Conservation (phyloP, 2,888 invertebrate species). For the Drosophila barbarae region DNA sequence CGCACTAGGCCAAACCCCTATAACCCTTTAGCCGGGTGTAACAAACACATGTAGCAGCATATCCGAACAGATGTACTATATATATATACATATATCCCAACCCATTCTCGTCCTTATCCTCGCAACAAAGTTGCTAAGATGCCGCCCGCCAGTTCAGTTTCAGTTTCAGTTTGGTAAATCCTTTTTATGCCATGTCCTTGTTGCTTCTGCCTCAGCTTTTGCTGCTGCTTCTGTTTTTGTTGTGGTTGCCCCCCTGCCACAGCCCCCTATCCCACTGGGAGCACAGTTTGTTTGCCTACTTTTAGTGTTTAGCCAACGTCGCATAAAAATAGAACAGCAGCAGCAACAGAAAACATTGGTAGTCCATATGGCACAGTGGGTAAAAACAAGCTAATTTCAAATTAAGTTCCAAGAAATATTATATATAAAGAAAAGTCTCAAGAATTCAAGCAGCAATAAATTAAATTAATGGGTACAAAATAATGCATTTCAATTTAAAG, state of each 20-base stretch:
- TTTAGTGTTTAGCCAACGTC: slow-evolving; percentile 69
- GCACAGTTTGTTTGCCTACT: slow-evolving; percentile 63
- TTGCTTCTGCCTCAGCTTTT: slow-evolving; percentile 27
- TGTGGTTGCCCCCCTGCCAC: slow-evolving; percentile 19
- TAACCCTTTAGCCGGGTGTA: slow-evolving; percentile 3
- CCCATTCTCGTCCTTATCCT: neutral
- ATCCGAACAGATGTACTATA: slow-evolving; percentile 30
- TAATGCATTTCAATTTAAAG: neutral
- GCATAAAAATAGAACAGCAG: slow-evolving; percentile 69
- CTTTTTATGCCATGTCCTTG: slow-evolving; percentile 45
- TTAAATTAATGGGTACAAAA: neutral
- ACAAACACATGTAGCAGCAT: slow-evolving; percentile 30
- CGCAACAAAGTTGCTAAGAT: slow-evolving; percentile 43
- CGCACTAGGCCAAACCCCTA: neutral
- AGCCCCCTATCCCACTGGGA: neutral
- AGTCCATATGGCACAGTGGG: slow-evolving; percentile 41
- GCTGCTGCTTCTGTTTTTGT: slow-evolving; percentile 12
- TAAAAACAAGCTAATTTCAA: neutral
- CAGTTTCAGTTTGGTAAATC: slow-evolving; percentile 38
- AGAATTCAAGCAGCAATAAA: neutral
- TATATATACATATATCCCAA: neutral
- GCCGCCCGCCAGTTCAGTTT: slow-evolving; percentile 34
- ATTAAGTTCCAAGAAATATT: neutral
- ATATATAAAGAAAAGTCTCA: too few species aligned
- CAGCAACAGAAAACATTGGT: slow-evolving; percentile 21